These are phyloP conservation scores for Hydrochoerus hydrochaeris DNA, from an alignment of 2,113 vertebrate species.

Conservation along the genomic window DNA sequence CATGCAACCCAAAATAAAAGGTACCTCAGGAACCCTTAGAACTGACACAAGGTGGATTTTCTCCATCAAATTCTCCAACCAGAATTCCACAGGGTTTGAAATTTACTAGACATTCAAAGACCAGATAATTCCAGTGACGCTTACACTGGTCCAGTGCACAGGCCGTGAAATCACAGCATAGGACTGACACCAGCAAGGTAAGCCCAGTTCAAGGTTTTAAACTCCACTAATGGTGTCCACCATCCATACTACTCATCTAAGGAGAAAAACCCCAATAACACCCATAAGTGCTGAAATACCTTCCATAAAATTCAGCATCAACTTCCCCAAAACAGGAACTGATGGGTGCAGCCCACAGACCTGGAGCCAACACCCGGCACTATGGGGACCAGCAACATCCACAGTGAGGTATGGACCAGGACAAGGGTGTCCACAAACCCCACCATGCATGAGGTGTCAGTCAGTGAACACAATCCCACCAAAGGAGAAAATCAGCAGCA, in stretches of 20 bases:
- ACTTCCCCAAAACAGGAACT: neutral
- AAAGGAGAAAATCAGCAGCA: neutral
- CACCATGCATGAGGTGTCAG: no score
- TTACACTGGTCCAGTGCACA: neutral
- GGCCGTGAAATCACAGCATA: neutral
- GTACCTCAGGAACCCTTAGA: neutral
- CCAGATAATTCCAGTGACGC: neutral
- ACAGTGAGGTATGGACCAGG: neutral
- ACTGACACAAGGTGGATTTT: constrained; percentile 15
- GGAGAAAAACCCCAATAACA: neutral
- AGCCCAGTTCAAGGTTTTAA: neutral
- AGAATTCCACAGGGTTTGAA: neutral
- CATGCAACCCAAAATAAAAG: neutral
- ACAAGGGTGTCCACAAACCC: neutral
- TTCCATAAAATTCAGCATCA: neutral
- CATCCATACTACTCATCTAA: neutral
- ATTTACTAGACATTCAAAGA: constrained; percentile 4
- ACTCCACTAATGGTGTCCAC: neutral
- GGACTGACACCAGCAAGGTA: neutral
- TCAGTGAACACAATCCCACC: neutral
- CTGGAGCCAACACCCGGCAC: neutral
- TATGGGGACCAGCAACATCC: no score
- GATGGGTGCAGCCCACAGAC: neutral
- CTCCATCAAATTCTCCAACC: neutral
- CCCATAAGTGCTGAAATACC: neutral